Base-by-base conservation (phyloP, 2,113 vertebrate species). In the Rhadina sibilatrix region DNA sequence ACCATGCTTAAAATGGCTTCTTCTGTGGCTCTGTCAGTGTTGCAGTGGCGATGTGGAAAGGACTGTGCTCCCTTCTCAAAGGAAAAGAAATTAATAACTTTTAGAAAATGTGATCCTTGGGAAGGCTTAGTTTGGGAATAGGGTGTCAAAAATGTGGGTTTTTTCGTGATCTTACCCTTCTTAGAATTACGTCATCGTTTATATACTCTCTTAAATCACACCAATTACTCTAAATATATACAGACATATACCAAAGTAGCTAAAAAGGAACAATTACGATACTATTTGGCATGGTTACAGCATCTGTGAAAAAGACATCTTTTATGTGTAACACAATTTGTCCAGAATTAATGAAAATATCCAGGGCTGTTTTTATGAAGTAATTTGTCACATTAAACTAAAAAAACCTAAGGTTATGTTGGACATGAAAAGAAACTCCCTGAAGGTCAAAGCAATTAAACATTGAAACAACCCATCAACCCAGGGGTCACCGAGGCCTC, bases 341-440 rank as follows among this genome's bases (percentile, higher is more conserved):
- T 94, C 93, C 85, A 95, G 90, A 96, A 96, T 93, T 96, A 96
- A 96, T 97, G 85, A 94, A 97, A 96, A 97, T 96, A 96, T 93
- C 60, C 93, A 95, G 83, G 64, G 72, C 79, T 94, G 93, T 92
- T 95, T 96, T 96, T 94, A 96, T 89, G 85, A 95, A 97, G 93
- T 89, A 94, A 96, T 96, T 96, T 97, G 94, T 97, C 93, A 92
- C 94, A 96, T 96, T 96, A 97, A 91, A 84, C 93, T 83, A 78
- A 95, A 97, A 87, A 94, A 96, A 90, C 44, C 76, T 80, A 81
- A 90, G 96, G 94, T 97, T 93, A 90, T 86, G 92, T 96, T 88
- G 84, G 93, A 95, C 94, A 97, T 96, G 94, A 96, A 96, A 97
- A 96, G 94, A 96, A 97, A 96, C 85, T 96, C 96, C 90, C 90